These are phyloP conservation scores for Microcaecilia unicolor DNA, from an alignment of 2,797 vertebrate genomes.

Conservation along the genomic window DNA sequence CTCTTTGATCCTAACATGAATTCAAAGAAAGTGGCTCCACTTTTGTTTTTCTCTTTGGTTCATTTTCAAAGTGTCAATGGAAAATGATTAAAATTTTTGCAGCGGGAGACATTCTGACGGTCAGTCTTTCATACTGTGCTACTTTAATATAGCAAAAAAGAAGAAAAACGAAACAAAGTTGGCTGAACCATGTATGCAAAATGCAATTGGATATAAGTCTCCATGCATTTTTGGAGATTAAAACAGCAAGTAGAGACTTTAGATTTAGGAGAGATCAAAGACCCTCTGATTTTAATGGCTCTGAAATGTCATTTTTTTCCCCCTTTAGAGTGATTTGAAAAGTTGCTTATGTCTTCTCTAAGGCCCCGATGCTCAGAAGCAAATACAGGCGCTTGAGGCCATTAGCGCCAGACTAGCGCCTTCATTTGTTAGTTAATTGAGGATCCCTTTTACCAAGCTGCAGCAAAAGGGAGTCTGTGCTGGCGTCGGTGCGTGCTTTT, in stretches of 20 bases:
- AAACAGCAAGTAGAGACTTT: constrained; percentile 70
- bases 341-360: too few species aligned
- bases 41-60: constrained; percentile 19
- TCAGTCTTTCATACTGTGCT: constrained; percentile 23
- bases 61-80: constrained; percentile 31
- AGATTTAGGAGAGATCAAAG: constrained; percentile 59
- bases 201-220: constrained; percentile 46
- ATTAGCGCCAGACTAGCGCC: too few species aligned
- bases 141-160: constrained; percentile 25
- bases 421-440: too few species aligned
- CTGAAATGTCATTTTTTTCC: constrained; percentile 65
- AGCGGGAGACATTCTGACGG: constrained; percentile 18
- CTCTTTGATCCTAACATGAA: constrained; percentile 59
- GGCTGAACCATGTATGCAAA: constrained; percentile 40
- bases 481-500: too few species aligned
- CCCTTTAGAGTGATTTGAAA: too few species aligned
- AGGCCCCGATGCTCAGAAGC: too few species aligned
- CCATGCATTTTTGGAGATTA: constrained; percentile 58
- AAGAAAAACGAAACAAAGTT: too few species aligned
- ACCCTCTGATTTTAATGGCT: too few species aligned
- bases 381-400: too few species aligned
- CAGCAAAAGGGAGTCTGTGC: too few species aligned
- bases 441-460: too few species aligned
- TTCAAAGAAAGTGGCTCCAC: constrained; percentile 43
- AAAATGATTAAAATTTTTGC: constrained; percentile 32